Evolutionary conservation across 2,888 invertebrate genomes (phyloP), one percentile per base, ranked within the genome.

Genomic region (Aquatica leii): DNA sequence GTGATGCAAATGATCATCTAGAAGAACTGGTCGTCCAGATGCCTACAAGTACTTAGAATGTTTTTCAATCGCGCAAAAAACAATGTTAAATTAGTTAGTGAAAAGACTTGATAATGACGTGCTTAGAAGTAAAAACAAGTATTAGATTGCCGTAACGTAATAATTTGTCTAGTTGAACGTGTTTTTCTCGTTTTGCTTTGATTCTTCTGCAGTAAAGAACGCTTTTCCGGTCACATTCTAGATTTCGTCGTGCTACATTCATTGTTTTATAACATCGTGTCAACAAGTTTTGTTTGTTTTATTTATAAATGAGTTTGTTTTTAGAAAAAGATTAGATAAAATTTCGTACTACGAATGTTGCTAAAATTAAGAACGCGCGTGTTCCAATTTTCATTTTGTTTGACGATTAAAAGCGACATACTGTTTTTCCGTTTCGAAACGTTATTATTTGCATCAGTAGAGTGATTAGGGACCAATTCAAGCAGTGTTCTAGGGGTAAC

Each of bases 401-500:
- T 20, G 14, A 4, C 6, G 4, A 24, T 24, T 24, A 24, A 24
- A 2, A 24, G 41, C 34, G 21, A 51, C 61, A 56, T 61, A 21
- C 40, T 56, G 56, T 46, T 50, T 61, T 63, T 58, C 63, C 59
- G 63, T 59, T 63, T 63, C 50, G 15, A 59, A 62, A 63, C 63
- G 62, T 62, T 62, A 63, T 58, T 63, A 59, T 59, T 63, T 63
- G 49, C 54, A 59, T 51, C 20, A 58, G 53, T 46, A 63, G 35
- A 54, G 63, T 58, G 63, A 63, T 63, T 63, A 63, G 63, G 63
- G 63, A 53, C 35, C 54, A 56, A 63, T 58, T 59, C 59, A 59
- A 54, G 50, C 37, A 57, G 57, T 59, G 31, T 49, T 63, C 59
- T 58, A 63, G 54, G 63, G 63, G 63, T 54, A 63, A 58, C 58